A percentile compares a stretch with the other conserved stretches of the same genome.
These are phyloP conservation scores for Tetragnatha versicolor DNA, from an alignment of 1,140 invertebrate genomes.

Conservation along the genomic window DNA sequence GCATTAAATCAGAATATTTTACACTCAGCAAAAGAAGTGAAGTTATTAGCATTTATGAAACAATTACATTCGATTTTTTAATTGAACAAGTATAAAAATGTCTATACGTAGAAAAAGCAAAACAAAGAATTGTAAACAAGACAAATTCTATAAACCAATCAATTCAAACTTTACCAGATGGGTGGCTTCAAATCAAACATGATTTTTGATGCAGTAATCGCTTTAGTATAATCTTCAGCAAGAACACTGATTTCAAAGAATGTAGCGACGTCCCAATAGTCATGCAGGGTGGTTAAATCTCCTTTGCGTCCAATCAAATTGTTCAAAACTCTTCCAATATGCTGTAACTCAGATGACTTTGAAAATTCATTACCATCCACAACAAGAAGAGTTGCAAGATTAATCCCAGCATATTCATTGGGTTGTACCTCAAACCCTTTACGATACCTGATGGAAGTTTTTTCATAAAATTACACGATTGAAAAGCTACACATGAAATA, in stretches of 20 bases:
- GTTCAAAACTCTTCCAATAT: conserved; percentile 92
- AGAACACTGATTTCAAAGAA: conserved; percentile 99
- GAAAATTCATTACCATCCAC: conserved; percentile 96
- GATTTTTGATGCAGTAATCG: conserved; percentile 95
- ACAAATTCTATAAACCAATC: background rate
- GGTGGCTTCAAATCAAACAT: conserved; percentile 99
- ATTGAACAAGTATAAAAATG: too few species aligned
- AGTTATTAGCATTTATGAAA: too few species aligned
- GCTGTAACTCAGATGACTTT: conserved; percentile 87
- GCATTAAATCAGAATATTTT: too few species aligned
- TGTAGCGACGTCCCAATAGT: conserved; percentile 99
- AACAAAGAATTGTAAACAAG: background rate
- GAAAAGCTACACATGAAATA: too few species aligned
- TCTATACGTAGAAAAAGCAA: background rate
- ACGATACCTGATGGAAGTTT: conserved; percentile 77
- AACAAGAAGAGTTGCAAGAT: conserved; percentile 96
- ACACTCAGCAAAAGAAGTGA: too few species aligned
- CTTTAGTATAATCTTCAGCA: conserved; percentile 96
- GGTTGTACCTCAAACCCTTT: conserved; percentile 98
- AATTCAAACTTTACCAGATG: conserved; percentile 89
- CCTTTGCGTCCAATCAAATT: conserved; percentile 98
- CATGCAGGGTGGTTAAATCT: conserved; percentile 86
- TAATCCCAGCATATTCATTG: conserved; percentile 99
- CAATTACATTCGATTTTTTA: too few species aligned
- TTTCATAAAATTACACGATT: too few species aligned